These are phyloP conservation scores for Prionailurus viverrinus DNA, from an alignment of 2,113 vertebrate species.

Conservation along the genomic window DNA sequence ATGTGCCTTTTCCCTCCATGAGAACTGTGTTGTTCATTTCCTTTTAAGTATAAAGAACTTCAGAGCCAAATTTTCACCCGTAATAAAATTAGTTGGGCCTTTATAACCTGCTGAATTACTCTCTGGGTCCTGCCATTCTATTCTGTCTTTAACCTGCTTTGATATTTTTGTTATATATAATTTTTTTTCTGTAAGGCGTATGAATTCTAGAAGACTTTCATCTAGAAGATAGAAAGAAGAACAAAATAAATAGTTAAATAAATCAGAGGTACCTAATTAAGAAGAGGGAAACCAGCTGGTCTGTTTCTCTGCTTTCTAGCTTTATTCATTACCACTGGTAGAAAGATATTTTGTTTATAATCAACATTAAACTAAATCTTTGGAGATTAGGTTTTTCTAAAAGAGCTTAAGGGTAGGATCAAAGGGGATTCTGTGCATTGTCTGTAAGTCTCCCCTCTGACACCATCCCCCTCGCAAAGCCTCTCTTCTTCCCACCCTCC, in stretches of 20 bases:
- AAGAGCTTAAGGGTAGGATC: constrained; percentile 77
- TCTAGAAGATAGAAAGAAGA: neutral
- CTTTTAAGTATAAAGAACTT: neutral
- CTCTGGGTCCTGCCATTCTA: neutral
- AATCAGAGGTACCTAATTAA: constrained; percentile 29
- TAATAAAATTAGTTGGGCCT: constrained; percentile 24
- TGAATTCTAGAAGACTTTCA: too few species aligned
- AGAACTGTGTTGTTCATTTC: neutral
- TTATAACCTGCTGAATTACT: neutral
- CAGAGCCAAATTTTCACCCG: neutral
- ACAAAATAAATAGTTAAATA: constrained; percentile 51
- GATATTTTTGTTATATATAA: neutral
- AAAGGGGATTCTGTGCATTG: constrained; percentile 65
- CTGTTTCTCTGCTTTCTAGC: constrained; percentile 48
- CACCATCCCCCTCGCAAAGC: neutral
- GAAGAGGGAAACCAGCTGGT: neutral
- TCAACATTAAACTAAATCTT: constrained; percentile 82
- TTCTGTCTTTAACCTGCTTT: constrained; percentile 2
- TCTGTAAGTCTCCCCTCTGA: constrained; percentile 58
- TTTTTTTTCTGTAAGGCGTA: neutral
- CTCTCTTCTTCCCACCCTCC: neutral
- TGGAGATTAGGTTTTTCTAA: constrained; percentile 81
- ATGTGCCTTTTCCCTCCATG: neutral
- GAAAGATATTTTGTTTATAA: constrained; percentile 76
- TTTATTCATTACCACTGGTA: constrained; percentile 66